A percentile compares a stretch with the other conserved stretches of the same genome.
Evolutionary conservation across 2,797 vertebrate species (phyloP).

Genomic region (Malacoraja senta): DNA sequence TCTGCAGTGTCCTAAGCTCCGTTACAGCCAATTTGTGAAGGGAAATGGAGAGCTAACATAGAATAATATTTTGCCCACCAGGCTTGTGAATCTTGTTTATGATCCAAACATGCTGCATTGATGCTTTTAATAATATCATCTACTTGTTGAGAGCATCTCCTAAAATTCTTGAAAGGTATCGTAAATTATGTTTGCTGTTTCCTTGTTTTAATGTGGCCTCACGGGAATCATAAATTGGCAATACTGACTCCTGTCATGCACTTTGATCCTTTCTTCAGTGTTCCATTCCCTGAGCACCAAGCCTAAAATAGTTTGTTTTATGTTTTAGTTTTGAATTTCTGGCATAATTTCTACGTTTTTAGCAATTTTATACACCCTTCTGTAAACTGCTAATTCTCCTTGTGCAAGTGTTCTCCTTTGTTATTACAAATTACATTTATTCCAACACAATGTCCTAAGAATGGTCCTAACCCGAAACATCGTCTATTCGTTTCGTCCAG

Average conservation of each 20-base stretch:
- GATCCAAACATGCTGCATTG: constrained; percentile 6
- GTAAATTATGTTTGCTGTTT: constrained; percentile 24
- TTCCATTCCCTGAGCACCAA: not conserved
- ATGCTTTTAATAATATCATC: constrained; percentile 21
- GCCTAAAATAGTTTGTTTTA: not conserved
- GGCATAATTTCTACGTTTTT: not conserved
- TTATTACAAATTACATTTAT: not conserved
- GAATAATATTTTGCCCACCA: constrained; percentile 20
- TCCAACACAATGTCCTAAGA: not conserved
- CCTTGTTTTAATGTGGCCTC: constrained; percentile 19
- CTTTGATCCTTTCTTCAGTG: constrained; percentile 26
- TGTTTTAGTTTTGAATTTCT: not conserved
- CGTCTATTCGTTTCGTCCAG: too few relatives aligned
- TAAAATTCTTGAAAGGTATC: not conserved
- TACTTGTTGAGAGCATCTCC: constrained; percentile 6
- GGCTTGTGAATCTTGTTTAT: constrained; percentile 33
- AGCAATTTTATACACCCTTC: not conserved
- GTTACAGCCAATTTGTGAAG: not conserved
- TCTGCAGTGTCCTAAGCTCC: not conserved
- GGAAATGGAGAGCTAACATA: not conserved
- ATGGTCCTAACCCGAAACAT: too few relatives aligned
- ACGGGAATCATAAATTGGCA: constrained; percentile 29
- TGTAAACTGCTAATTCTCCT: not conserved
- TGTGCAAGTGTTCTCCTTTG: not conserved
- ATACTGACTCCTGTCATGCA: constrained; percentile 5